phyloP scores from a whole-genome alignment of 2,888 invertebrate genomes.

The Zygaena filipendulae region DNA sequence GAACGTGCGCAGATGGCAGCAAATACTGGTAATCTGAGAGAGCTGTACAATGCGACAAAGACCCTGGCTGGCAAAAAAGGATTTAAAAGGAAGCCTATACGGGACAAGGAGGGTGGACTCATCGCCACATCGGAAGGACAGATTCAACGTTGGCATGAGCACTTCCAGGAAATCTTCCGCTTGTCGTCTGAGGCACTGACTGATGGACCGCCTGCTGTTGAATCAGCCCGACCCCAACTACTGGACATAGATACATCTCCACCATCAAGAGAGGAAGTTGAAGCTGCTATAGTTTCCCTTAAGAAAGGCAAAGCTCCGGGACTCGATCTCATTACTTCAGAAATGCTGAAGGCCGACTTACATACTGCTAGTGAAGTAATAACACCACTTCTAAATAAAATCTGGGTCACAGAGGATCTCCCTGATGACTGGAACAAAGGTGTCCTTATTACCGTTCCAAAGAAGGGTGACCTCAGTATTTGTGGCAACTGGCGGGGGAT shows the following conservation, averaged over 20 bases:
- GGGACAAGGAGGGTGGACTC: too few relatives aligned
- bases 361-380: not conserved
- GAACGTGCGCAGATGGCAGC: not conserved
- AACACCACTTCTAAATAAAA: not conserved
- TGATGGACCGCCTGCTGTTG: too few relatives aligned
- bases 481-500: not conserved
- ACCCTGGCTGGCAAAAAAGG: not conserved
- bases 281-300: not conserved
- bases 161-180: too few relatives aligned
- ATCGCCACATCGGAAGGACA: too few relatives aligned
- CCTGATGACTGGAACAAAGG: not conserved
- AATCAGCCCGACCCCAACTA: too few relatives aligned
- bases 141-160: too few relatives aligned
- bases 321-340: not conserved
- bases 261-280: too few relatives aligned
- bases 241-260: too few relatives aligned
- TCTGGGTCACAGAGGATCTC: not conserved
- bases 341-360: not conserved
- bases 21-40: not conserved
- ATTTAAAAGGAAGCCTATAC: too few relatives aligned
- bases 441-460: not conserved
- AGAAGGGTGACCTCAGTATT: not conserved
- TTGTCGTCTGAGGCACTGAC: too few relatives aligned
- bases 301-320: not conserved
- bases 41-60: too few relatives aligned